phyloP scores from a whole-genome alignment of 2,113 vertebrate genomes.

The Proterorhinus semilunaris region DNA sequence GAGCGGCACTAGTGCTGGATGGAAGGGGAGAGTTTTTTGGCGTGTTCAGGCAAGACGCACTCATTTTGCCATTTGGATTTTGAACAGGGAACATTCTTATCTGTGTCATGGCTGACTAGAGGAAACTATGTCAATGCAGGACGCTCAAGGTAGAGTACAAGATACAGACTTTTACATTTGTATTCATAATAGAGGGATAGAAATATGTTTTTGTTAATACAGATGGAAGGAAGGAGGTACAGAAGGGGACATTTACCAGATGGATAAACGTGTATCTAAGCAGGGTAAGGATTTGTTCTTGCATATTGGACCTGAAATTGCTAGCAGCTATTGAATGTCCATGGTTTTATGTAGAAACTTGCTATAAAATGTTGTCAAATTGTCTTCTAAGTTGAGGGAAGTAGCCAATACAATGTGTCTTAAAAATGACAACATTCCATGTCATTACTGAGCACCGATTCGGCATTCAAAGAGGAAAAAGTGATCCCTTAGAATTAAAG shows the following conservation, averaged over 20 bases:
- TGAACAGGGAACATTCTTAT: neutral
- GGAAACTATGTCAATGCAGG: conserved; percentile 41
- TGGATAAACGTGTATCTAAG: conserved; percentile 67
- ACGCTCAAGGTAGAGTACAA: conserved; percentile 46
- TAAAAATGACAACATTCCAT: too few relatives aligned
- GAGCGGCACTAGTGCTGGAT: conserved; percentile 1
- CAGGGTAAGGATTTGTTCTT: conserved; percentile 40
- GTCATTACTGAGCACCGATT: too few relatives aligned
- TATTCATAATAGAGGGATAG: neutral
- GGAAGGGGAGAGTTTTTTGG: conserved; percentile 25
- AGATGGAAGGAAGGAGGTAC: conserved; percentile 47
- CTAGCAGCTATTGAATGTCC: too few relatives aligned
- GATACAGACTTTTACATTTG: neutral
- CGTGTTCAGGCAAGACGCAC: conserved; percentile 47
- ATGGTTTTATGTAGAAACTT: neutral
- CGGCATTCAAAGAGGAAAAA: too few relatives aligned
- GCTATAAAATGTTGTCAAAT: neutral
- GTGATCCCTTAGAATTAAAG: too few relatives aligned
- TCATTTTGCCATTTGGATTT: conserved; percentile 9
- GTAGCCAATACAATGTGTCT: too few relatives aligned
- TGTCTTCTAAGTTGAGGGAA: too few relatives aligned
- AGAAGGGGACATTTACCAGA: conserved; percentile 58
- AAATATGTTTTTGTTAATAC: conserved; percentile 4
- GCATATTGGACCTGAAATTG: too few relatives aligned
- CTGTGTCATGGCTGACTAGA: conserved; percentile 13